Conservation (phyloP, 2,797 vertebrate species). For the Champsocephalus esox region DNA sequence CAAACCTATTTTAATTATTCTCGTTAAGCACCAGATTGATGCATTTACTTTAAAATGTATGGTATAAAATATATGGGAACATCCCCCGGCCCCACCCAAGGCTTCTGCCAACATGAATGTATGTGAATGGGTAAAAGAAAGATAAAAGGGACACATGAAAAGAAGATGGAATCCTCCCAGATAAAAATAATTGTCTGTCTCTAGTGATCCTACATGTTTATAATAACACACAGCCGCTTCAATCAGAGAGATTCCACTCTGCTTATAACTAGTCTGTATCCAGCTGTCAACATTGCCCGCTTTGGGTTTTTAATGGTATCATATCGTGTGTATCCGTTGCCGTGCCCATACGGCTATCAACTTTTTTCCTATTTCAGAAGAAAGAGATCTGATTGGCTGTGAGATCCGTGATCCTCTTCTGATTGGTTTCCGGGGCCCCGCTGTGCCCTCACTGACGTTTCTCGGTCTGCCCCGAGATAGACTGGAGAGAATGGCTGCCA, state of each 20-base stretch:
- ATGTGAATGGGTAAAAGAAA: too few relatives aligned
- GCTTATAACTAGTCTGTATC: background rate
- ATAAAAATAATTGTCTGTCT: too few relatives aligned
- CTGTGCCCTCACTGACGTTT: constrained; percentile 76
- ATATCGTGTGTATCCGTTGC: background rate
- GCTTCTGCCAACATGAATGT: too few relatives aligned
- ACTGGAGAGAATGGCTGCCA: constrained; percentile 90
- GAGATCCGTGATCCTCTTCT: background rate
- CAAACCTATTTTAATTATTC: too few relatives aligned
- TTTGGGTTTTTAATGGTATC: background rate
- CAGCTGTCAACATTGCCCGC: background rate
- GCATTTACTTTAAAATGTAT: too few relatives aligned
- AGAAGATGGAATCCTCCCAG: background rate
- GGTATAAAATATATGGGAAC: too few relatives aligned
- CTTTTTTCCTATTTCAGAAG: constrained; percentile 51
- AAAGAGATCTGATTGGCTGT: constrained; percentile 69
- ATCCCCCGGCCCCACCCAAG: too few relatives aligned
- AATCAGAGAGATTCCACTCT: background rate
- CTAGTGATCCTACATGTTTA: background rate
- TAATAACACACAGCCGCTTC: background rate
- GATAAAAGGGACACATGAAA: background rate
- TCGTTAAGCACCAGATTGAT: too few relatives aligned
- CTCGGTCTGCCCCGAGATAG: constrained; percentile 82
- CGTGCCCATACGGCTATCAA: constrained; percentile 37
- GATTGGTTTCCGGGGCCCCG: constrained; percentile 88